Base-by-base conservation (phyloP, 2,113 vertebrate species). In the Bathybates hornii region DNA sequence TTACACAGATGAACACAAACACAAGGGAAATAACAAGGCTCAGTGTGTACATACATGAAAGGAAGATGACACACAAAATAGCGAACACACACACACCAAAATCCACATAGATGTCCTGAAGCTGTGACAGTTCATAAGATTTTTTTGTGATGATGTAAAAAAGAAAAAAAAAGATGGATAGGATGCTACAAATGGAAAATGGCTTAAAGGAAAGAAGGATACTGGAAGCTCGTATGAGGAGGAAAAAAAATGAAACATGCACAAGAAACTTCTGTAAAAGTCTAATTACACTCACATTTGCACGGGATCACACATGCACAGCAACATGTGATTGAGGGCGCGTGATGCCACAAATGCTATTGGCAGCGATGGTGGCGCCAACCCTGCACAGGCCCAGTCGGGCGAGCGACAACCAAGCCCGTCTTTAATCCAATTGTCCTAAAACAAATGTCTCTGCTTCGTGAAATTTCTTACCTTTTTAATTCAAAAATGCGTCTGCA, bases 401-500 rank as follows among this genome's bases (percentile, higher is more conserved):
- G 57, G 32, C 48, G 27, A 80, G 91, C 24, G 84, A 63, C 87
- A 56, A 82, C 81, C 83, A 80, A 34, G 53, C 41, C 82, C 8
- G 43, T 87, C 91, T 92, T 91, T 93, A 94, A 95, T 94, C 87
- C 3, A 89, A 96, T 96, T 96, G 89, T 80, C 79, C 86, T 91
- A 91, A 94, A 94, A 94, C 93, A 91, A 95, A 95, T 94, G 92
- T 92, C 91, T 73, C 85, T 93, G 91, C 88, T 94, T 95, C 90
- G 93, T 91, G 93, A 95, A 95, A 93, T 95, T 94, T 95, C 91
- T 85, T 95, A 94, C 92, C 93, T 95, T 94, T 94, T 93, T 92
- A 94, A 95, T 95, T 93, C 86, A 93, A 95, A 95, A 94, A 95
- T 94, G 94, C 92, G 29, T 91, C 91, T 92, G 89, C 41, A 10